These are phyloP conservation scores for Lerista edwardsae DNA, from an alignment of 2,797 vertebrate species.

Conservation along the genomic window DNA sequence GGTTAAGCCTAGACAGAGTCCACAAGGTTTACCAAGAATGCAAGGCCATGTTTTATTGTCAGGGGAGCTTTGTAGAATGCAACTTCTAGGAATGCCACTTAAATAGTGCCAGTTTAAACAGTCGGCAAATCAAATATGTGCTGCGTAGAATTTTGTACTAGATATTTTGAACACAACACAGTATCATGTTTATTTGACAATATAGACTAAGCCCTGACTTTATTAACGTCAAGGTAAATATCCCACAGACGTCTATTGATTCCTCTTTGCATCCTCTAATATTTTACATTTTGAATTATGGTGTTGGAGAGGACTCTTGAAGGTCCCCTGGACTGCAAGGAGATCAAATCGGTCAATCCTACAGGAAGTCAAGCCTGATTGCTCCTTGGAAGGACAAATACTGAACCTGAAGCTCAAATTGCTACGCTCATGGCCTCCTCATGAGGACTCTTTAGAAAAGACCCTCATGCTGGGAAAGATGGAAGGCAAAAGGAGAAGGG, in stretches of 20 bases:
- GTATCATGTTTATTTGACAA: slow-evolving; percentile 67
- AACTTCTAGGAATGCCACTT: slow-evolving; percentile 69
- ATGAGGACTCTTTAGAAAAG: too few relatives aligned
- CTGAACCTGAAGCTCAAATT: too few relatives aligned
- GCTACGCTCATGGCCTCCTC: too few relatives aligned
- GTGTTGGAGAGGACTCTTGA: too few relatives aligned
- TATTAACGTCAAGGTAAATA: not conserved
- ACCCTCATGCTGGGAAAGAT: too few relatives aligned
- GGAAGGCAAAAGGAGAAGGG: too few relatives aligned
- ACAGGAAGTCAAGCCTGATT: too few relatives aligned
- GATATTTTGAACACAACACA: slow-evolving; percentile 73
- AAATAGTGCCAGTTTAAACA: slow-evolving; percentile 64
- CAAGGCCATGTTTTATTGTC: slow-evolving; percentile 64
- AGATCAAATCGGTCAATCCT: too few relatives aligned
- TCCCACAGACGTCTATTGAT: not conserved
- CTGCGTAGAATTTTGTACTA: slow-evolving; percentile 61
- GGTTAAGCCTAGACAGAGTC: slow-evolving; percentile 59
- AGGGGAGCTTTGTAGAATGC: slow-evolving; percentile 63
- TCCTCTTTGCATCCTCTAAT: not conserved
- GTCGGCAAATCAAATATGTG: slow-evolving; percentile 66
- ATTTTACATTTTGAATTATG: too few relatives aligned
- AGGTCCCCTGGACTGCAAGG: too few relatives aligned
- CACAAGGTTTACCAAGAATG: slow-evolving; percentile 67
- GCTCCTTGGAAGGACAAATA: too few relatives aligned
- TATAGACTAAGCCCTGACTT: slow-evolving; percentile 66